These are phyloP conservation scores for Brachyopa scutellaris DNA, from an alignment of 2,888 invertebrate species.

Conservation along the genomic window DNA sequence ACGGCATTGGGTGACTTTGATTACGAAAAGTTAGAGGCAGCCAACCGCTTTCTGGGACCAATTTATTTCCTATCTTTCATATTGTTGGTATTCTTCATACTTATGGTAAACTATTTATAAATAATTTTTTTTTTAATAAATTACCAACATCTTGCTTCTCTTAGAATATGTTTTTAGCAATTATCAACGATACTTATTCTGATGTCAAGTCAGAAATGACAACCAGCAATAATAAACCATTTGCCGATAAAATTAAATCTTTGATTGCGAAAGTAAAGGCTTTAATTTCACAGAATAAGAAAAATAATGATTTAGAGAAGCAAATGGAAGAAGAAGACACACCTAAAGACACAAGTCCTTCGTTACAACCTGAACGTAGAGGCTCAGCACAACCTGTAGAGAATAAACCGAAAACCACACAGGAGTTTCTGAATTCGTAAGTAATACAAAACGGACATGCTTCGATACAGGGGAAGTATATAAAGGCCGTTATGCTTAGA, in stretches of 20 bases:
- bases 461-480: too few relatives aligned
- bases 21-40: slow-evolving; percentile 5
- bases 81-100: slow-evolving; percentile 63
- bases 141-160: background rate
- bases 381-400: too few relatives aligned
- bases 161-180: slow-evolving; percentile 65
- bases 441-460: too few relatives aligned
- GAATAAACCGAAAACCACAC: too few relatives aligned
- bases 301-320: background rate
- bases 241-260: background rate
- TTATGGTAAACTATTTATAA: slow-evolving; percentile 64
- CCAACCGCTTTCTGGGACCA: background rate
- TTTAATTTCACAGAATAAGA: background rate
- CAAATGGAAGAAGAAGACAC: background rate
- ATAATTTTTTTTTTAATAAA: too few relatives aligned
- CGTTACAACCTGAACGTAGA: too few relatives aligned
- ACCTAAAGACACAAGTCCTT: too few relatives aligned
- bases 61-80: slow-evolving; percentile 70
- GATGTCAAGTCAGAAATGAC: slow-evolving; percentile 32
- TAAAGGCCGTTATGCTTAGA: too few relatives aligned
- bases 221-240: background rate
- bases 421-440: too few relatives aligned
- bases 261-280: background rate
- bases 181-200: slow-evolving; percentile 53
- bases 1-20: slow-evolving; percentile 56